A percentile compares a stretch with the other conserved stretches of the same genome.
Conservation (phyloP, 2,113 vertebrate genomes). For the Bufo gargarizans region DNA sequence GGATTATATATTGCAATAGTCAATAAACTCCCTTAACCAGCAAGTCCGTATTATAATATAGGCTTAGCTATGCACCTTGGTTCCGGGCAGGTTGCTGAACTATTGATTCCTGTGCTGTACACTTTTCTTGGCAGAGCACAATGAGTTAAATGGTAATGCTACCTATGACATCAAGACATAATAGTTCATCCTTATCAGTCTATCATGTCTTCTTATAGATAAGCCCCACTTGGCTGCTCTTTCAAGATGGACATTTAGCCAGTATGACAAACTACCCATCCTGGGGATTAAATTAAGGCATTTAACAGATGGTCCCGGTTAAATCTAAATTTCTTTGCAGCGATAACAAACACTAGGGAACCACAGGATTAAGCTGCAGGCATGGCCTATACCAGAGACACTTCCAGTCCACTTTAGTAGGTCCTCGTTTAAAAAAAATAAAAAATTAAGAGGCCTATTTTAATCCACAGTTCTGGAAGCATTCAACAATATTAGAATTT, state of each 20-base stretch:
- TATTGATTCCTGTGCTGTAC: not conserved
- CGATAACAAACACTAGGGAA: conserved; percentile 52
- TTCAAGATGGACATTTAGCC: conserved; percentile 48
- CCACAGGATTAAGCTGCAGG: conserved; percentile 32
- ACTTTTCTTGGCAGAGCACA: not conserved
- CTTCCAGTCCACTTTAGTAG: conserved; percentile 20
- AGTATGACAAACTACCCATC: conserved; percentile 47
- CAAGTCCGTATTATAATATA: not conserved
- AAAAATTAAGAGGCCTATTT: conserved; percentile 24
- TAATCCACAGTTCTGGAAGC: conserved; percentile 25
- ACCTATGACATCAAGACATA: conserved; percentile 26
- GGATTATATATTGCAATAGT: conserved; percentile 27
- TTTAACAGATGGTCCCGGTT: conserved; percentile 58
- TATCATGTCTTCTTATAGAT: conserved; percentile 28
- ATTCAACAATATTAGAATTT: conserved; percentile 18
- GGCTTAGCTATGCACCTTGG: not conserved
- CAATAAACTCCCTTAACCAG: conserved; percentile 23
- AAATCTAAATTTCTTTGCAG: conserved; percentile 49
- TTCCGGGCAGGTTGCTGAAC: not conserved
- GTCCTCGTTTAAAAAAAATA: conserved; percentile 32
- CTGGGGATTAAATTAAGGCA: conserved; percentile 44
- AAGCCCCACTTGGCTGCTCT: conserved; percentile 28
- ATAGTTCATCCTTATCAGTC: conserved; percentile 35
- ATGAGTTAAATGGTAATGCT: not conserved
- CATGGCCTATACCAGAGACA: conserved; percentile 46